Base-by-base conservation (phyloP, 2,797 vertebrate species). In the Mormyrus hasselquistii region DNA sequence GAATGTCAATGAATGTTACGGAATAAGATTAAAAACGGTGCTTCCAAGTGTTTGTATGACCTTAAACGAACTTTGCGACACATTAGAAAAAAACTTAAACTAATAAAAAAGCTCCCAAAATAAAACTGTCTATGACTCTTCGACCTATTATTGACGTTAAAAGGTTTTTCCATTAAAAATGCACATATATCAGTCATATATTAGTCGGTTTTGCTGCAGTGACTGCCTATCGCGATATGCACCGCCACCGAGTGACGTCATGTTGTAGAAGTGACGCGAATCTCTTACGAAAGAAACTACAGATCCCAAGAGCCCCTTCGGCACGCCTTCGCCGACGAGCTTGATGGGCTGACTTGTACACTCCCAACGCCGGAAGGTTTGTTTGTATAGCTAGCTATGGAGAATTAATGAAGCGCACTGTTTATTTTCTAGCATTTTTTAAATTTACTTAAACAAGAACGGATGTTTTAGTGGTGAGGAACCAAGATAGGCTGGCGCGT, bases 21-120 rank as follows among this genome's bases (percentile, higher is more conserved):
- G 49, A 84, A 22, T 47, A 84, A 49, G n/a, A 44, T 76, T 41
- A 41, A 50, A 84, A 84, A 84, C 41, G 82, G 82, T 84, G 82
- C 82, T 84, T 84, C 82, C 82, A 84, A 49, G 47, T 50, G 73
- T 84, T 84, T 84, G 82, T 84, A 84, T 50, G 82, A 84, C 41
- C 44, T 47, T 84, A 84, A 84, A 50, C 82, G 47, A 55, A 86
- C 85, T 55, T 86, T 86, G 38, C 52, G 52, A 50, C 25, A 86
- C 29, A 16, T 86, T 57, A 41, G 29, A 69, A 69, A 69, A 86
- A 86, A 57, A 85, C 44, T 85, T 86, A 86, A 86, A 22, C 22
- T 38, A 86, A 86, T 55, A 86, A 86, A 86, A 86, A 86, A 38
- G 85, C 50, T 86, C 85, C 53, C 50, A 86, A 84, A 84, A 86